A percentile compares a stretch with the other conserved stretches of the same genome.
phyloP scores from a whole-genome alignment of 1,140 invertebrate genomes.

The Phocides pigmalion region DNA sequence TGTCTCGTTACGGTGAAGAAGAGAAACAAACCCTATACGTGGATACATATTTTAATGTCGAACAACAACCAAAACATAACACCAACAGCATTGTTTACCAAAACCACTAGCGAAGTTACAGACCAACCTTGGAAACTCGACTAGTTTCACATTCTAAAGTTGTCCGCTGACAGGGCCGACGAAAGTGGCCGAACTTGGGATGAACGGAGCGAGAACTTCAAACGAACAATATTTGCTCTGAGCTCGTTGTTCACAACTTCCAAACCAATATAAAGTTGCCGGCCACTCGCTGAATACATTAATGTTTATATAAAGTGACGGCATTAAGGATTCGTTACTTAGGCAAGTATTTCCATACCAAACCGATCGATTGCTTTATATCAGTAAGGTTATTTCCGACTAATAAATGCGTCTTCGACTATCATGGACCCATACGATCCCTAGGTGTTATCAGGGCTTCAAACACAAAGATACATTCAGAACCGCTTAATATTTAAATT shows the following conservation, averaged over 20 bases:
- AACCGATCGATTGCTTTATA: too few relatives aligned
- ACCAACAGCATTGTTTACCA: slow-evolving; percentile 49
- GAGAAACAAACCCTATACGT: too few relatives aligned
- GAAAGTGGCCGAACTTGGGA: slow-evolving; percentile 65
- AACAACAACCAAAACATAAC: slow-evolving; percentile 4
- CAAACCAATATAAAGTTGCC: slow-evolving; percentile 62
- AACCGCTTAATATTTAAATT: background rate
- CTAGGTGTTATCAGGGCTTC: too few relatives aligned
- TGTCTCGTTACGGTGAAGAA: too few relatives aligned
- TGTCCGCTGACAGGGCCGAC: slow-evolving; percentile 43
- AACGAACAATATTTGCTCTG: slow-evolving; percentile 63
- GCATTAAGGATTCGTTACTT: slow-evolving; percentile 1
- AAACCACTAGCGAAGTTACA: slow-evolving; percentile 37
- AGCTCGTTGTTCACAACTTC: slow-evolving; percentile 53
- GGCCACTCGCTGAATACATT: slow-evolving; percentile 39
- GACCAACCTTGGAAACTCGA: slow-evolving; percentile 59
- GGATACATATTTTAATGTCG: too few relatives aligned
- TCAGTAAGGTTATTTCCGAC: too few relatives aligned
- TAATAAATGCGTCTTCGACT: too few relatives aligned
- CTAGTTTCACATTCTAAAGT: slow-evolving; percentile 62
- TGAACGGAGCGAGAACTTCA: slow-evolving; percentile 61
- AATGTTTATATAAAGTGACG: slow-evolving; percentile 14
- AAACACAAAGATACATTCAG: background rate
- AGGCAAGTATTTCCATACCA: background rate
- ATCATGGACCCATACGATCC: too few relatives aligned